Evolutionary conservation across 2,797 vertebrate genomes (phyloP).

Genomic region (Phalanger gymnotis): DNA sequence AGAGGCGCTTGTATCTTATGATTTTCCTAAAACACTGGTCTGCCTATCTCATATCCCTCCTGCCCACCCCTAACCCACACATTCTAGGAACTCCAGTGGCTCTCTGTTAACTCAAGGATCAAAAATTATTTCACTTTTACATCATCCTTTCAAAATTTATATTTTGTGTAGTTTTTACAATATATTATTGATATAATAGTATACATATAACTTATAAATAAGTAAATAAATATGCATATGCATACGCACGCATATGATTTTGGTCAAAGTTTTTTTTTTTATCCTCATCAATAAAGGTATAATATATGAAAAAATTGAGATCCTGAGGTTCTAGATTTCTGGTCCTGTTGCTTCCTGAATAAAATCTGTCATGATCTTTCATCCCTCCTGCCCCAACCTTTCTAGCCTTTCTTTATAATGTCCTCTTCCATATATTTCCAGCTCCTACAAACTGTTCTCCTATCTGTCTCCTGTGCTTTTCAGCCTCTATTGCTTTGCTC

Average conservation of each 20-base stretch:
- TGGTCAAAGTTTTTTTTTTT: not conserved
- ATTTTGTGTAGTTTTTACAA: not conserved
- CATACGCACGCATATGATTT: too few relatives aligned
- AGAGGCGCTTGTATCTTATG: not conserved
- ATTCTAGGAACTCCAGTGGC: not conserved
- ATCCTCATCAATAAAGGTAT: not conserved
- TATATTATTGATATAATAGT: not conserved
- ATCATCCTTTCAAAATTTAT: not conserved
- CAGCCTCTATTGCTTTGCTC: not conserved
- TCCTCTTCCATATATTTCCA: not conserved
- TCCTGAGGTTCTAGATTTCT: not conserved
- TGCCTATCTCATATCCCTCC: not conserved
- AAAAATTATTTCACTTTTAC: not conserved
- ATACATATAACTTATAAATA: not conserved
- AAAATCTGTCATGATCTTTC: not conserved
- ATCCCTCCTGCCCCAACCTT: not conserved
- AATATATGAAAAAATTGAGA: not conserved
- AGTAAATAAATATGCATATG: not conserved
- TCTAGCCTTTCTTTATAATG: not conserved
- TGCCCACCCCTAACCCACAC: not conserved
- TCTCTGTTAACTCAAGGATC: not conserved
- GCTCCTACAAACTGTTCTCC: not conserved
- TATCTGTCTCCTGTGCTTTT: not conserved
- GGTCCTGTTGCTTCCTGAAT: not conserved
- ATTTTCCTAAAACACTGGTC: not conserved